Conservation (phyloP, 2,888 invertebrate genomes). For the Rhagonycha fulva region DNA sequence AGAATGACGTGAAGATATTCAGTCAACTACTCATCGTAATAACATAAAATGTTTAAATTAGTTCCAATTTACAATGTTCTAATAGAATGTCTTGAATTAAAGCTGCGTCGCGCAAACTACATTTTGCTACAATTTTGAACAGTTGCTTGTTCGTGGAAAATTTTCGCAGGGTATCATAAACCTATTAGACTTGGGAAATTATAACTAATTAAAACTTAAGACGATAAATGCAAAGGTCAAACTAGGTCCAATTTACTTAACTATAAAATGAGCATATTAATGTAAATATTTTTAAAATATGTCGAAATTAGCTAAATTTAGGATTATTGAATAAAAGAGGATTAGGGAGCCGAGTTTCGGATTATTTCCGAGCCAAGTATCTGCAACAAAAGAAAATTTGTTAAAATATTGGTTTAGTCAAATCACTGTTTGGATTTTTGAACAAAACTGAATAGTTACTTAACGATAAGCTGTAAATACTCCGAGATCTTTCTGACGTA, state of each 20-base stretch:
- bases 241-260: constrained; percentile 24
- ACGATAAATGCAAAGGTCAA: constrained; percentile 17
- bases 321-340: not conserved
- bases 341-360: not conserved
- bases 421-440: not conserved
- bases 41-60: constrained; percentile 49
- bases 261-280: not conserved
- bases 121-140: constrained; percentile 20
- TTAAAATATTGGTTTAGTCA: not conserved
- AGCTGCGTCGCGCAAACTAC: constrained; percentile 21
- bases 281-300: not conserved
- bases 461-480: not conserved
- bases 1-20: constrained; percentile 29
- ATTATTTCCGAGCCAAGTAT: not conserved
- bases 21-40: constrained; percentile 39
- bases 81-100: constrained; percentile 24
- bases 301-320: not conserved
- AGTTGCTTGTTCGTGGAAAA: constrained; percentile 21
- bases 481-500: not conserved
- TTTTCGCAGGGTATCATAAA: constrained; percentile 20
- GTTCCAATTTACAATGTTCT: constrained; percentile 45
- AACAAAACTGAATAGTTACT: not conserved
- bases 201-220: constrained; percentile 12
- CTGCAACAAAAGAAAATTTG: not conserved
- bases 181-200: not conserved